These are phyloP conservation scores for Passer montanus DNA, from an alignment of 2,113 vertebrate species.

Conservation along the genomic window DNA sequence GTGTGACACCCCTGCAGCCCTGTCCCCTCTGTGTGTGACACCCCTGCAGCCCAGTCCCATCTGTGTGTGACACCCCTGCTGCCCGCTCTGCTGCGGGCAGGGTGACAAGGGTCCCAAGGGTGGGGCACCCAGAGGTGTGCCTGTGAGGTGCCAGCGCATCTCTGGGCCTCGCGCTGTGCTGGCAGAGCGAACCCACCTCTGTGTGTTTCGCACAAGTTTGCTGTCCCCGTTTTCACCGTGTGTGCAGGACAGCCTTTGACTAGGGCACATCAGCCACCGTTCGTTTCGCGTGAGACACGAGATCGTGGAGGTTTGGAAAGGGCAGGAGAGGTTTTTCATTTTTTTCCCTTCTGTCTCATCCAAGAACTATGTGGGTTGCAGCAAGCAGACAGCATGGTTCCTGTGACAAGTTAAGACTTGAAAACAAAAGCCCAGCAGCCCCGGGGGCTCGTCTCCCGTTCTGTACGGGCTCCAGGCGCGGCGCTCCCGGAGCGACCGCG, in stretches of 20 bases:
- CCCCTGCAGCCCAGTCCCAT: no score
- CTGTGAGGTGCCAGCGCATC: neutral
- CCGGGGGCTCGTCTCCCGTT: neutral
- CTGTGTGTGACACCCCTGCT: no score
- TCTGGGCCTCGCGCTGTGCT: fast-evolving
- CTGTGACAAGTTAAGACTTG: neutral
- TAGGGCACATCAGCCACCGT: neutral
- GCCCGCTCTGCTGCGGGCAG: neutral
- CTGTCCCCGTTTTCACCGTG: neutral
- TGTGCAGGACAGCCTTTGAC: neutral
- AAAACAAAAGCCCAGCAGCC: neutral
- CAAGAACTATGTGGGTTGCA: neutral
- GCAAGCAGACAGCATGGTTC: neutral
- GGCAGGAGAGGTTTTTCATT: neutral
- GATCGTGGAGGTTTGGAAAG: neutral
- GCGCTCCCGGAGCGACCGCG: neutral
- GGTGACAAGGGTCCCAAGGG: neutral
- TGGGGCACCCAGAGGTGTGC: neutral
- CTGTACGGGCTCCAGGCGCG: neutral
- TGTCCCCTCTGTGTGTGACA: neutral
- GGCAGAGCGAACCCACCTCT: neutral
- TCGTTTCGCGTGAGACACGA: neutral
- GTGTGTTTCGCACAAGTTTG: fast-evolving
- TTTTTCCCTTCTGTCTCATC: neutral
- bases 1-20: no score